These are phyloP conservation scores for Temnothorax longispinosus DNA, from an alignment of 1,140 invertebrate species.

Conservation along the genomic window DNA sequence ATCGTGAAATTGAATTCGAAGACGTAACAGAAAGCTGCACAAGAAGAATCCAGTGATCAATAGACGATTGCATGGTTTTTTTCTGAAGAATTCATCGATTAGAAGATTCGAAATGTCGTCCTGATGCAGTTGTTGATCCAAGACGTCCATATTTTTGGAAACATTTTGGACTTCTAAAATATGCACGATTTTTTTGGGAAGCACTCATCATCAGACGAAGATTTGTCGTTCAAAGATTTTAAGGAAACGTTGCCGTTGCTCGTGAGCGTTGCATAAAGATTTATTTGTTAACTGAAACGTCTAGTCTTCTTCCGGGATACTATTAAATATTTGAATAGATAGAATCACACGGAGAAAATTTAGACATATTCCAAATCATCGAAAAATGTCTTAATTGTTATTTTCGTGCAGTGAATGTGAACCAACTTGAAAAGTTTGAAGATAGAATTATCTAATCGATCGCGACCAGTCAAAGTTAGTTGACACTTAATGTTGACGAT, in stretches of 20 bases:
- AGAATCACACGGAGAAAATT: neutral
- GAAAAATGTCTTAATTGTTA: neutral
- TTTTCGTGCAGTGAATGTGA: slow-evolving; percentile 38
- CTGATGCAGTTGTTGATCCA: neutral
- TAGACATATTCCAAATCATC: neutral
- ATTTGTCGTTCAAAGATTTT: neutral
- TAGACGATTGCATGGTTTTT: neutral
- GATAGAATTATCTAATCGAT: slow-evolving; percentile 9
- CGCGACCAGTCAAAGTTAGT: neutral
- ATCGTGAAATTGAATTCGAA: slow-evolving; percentile 11
- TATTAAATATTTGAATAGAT: neutral
- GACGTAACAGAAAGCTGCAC: neutral
- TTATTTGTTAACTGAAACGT: neutral
- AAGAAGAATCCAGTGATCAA: neutral
- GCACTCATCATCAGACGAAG: neutral
- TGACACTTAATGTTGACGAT: neutral
- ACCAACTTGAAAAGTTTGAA: neutral
- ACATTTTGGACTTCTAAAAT: neutral
- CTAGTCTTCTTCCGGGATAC: neutral
- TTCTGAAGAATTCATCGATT: neutral
- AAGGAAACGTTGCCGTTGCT: neutral
- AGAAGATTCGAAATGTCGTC: neutral
- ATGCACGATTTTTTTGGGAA: neutral
- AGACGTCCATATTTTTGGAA: neutral
- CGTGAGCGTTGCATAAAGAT: neutral